Evolutionary conservation across 1,140 invertebrate genomes (phyloP).

Genomic region (Leptoteleia sp.): DNA sequence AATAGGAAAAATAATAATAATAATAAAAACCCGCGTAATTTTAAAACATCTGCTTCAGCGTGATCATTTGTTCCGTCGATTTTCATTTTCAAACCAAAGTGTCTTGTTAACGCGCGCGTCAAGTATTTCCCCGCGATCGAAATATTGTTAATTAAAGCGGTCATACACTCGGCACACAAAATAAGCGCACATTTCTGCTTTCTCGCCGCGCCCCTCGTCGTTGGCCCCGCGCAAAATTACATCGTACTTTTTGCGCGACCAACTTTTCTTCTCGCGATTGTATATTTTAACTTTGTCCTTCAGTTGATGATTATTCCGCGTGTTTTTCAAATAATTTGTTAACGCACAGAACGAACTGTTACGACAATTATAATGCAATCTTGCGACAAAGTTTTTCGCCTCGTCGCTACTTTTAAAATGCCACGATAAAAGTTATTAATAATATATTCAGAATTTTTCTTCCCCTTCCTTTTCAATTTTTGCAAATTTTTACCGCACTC

Average conservation of each 20-base stretch:
- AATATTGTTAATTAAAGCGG: slow-evolving; percentile 43
- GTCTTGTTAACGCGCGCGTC: slow-evolving; percentile 28
- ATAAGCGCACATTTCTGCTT: slow-evolving; percentile 15
- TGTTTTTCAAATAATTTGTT: slow-evolving; percentile 31
- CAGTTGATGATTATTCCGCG: slow-evolving; percentile 20
- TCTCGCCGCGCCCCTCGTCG: not conserved
- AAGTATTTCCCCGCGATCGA: slow-evolving; percentile 16
- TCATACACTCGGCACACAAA: slow-evolving; percentile 21
- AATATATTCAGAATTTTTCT: no score
- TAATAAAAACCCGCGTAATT: no score
- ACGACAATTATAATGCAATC: no score
- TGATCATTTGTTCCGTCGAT: slow-evolving; percentile 23
- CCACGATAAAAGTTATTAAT: no score
- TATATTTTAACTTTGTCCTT: slow-evolving; percentile 26
- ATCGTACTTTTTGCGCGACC: slow-evolving; percentile 28
- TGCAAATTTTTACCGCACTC: no score
- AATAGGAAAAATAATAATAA: not conserved
- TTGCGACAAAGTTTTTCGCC: no score
- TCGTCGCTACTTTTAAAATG: no score
- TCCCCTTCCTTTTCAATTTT: no score
- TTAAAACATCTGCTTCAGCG: not conserved
- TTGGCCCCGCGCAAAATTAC: slow-evolving; percentile 11
- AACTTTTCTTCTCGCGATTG: slow-evolving; percentile 40
- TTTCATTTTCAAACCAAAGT: slow-evolving; percentile 19
- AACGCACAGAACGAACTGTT: no score